Percentiles rank a stretch among this genome's conserved stretches.
phyloP scores from a whole-genome alignment of 2,113 vertebrate genomes.

The Smithornis capensis region DNA sequence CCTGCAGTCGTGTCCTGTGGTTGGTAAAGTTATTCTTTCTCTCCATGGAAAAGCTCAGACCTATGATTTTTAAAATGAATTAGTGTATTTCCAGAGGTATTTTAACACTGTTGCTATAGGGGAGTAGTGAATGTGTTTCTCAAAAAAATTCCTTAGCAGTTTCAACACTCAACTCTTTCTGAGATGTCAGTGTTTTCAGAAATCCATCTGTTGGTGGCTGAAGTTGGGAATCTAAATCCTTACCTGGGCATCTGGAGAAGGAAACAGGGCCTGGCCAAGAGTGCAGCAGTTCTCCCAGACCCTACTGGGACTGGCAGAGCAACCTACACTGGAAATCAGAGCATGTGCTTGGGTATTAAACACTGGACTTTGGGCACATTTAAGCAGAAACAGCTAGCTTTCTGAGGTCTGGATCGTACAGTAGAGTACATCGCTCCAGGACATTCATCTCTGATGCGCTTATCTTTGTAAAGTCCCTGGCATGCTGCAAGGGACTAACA shows the following conservation, averaged over 20 bases:
- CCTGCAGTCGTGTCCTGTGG: background rate
- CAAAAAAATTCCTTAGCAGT: background rate
- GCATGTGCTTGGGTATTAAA: background rate
- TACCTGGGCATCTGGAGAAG: background rate
- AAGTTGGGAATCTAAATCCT: background rate
- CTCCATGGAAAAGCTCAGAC: background rate
- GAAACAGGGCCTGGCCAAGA: background rate
- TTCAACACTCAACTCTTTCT: background rate
- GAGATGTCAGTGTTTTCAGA: background rate
- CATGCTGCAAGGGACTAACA: background rate
- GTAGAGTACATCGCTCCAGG: background rate
- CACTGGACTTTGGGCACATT: background rate
- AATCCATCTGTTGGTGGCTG: background rate
- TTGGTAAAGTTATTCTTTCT: background rate
- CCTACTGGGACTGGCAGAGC: background rate
- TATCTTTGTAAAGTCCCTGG: background rate
- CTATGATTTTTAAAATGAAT: background rate
- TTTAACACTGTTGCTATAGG: background rate
- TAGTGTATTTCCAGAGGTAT: background rate
- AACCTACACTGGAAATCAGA: background rate
- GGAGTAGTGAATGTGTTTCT: background rate
- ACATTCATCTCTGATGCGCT: background rate
- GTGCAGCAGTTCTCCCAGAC: background rate
- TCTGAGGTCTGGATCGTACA: background rate
- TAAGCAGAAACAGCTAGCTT: background rate